Evolutionary conservation across 2,113 vertebrate genomes (phyloP).

Genomic region (Gobius niger): DNA sequence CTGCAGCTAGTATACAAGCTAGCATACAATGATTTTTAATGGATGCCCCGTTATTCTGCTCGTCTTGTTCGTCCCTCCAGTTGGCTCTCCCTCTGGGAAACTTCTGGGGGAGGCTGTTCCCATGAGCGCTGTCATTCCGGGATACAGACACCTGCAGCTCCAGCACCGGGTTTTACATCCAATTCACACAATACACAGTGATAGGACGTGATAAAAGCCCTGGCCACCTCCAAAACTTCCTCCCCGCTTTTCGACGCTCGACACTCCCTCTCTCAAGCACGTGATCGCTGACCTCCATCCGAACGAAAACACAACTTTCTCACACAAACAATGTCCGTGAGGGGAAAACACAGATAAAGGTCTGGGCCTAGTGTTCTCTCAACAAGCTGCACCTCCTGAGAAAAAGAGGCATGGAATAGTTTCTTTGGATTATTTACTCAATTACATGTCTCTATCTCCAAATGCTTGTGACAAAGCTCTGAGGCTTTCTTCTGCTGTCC

Average conservation of each 20-base stretch:
- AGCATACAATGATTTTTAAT: neutral
- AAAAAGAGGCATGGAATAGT: slow-evolving; percentile 51
- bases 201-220: slow-evolving; percentile 61
- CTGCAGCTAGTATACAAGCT: no score
- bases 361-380: slow-evolving; percentile 62
- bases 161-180: slow-evolving; percentile 49
- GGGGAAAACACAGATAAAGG: slow-evolving; percentile 71
- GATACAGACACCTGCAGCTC: slow-evolving; percentile 72
- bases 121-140: slow-evolving; percentile 54
- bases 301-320: slow-evolving; percentile 72
- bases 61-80: neutral
- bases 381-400: slow-evolving; percentile 41
- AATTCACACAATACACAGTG: slow-evolving; percentile 42
- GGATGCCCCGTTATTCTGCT: slow-evolving; percentile 14
- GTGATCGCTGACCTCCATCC: slow-evolving; percentile 71
- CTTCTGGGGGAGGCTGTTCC: slow-evolving; percentile 68
- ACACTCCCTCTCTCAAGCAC: slow-evolving; percentile 50
- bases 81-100: slow-evolving; percentile 58
- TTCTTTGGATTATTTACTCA: slow-evolving; percentile 23
- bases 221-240: slow-evolving; percentile 36
- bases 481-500: no score
- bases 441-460: slow-evolving; percentile 11
- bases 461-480: neutral
- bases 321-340: slow-evolving; percentile 61
- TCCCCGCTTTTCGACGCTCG: slow-evolving; percentile 28